Conservation (phyloP, 2,797 vertebrate species). For the Setipinna tenuifilis region DNA sequence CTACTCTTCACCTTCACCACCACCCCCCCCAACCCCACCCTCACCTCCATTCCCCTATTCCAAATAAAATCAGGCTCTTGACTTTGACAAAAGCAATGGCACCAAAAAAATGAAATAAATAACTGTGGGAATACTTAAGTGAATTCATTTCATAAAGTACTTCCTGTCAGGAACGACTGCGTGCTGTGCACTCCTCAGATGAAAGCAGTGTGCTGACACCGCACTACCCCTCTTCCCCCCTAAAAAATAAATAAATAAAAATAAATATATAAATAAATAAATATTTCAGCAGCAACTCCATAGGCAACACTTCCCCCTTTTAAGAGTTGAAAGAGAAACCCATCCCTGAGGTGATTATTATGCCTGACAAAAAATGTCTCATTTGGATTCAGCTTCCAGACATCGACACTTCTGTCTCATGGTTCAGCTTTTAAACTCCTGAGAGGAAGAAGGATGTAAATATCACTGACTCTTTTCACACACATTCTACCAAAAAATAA, state of each 20-base stretch:
- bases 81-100: background rate
- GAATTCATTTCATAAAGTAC: constrained; percentile 22
- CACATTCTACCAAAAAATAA: background rate
- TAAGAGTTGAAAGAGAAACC: constrained; percentile 50
- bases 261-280: too few species aligned
- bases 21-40: background rate
- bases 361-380: constrained; percentile 21
- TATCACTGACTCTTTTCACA: constrained; percentile 16
- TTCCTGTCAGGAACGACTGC: constrained; percentile 2
- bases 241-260: background rate
- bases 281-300: constrained; percentile 14
- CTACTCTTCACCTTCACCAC: background rate
- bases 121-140: constrained; percentile 13
- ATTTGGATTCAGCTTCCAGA: constrained; percentile 18
- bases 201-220: constrained; percentile 26
- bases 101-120: background rate
- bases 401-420: constrained; percentile 5
- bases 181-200: constrained; percentile 25
- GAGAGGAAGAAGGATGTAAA: constrained; percentile 5
- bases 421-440: background rate
- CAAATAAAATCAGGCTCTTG: constrained; percentile 1
- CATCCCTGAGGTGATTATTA: constrained; percentile 20
- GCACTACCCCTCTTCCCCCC: background rate
- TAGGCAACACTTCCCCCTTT: constrained; percentile 37
- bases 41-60: background rate